A percentile compares a stretch with the other conserved stretches of the same genome.
These are phyloP conservation scores for Parasteatoda lunata DNA, from an alignment of 2,888 invertebrate species.

Conservation along the genomic window DNA sequence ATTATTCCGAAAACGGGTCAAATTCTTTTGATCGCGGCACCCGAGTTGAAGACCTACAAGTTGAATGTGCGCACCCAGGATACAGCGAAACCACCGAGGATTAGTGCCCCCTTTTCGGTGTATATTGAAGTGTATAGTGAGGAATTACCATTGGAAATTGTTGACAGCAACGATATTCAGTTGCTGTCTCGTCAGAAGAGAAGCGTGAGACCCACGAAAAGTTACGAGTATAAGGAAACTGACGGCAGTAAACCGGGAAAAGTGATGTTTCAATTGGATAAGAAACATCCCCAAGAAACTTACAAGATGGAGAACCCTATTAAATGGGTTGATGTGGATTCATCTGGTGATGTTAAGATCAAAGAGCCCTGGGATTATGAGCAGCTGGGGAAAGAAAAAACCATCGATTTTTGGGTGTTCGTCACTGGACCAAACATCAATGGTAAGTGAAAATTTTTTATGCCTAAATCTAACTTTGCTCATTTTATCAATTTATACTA, in stretches of 20 bases:
- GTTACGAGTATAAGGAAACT: slow-evolving; percentile 92
- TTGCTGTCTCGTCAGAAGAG: slow-evolving; percentile 61
- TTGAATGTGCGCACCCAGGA: slow-evolving; percentile 89
- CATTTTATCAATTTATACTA: no score
- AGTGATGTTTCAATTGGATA: slow-evolving; percentile 90
- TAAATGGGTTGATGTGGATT: slow-evolving; percentile 92
- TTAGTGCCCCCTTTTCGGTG: slow-evolving; percentile 60
- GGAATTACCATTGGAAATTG: slow-evolving; percentile 72
- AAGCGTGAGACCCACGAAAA: slow-evolving; percentile 88
- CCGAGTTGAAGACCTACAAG: slow-evolving; percentile 78
- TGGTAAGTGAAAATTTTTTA: slow-evolving; percentile 78
- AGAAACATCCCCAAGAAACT: slow-evolving; percentile 91
- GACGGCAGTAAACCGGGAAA: slow-evolving; percentile 92
- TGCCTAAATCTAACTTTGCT: not conserved
- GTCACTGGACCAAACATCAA: slow-evolving; percentile 92
- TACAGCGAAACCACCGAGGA: slow-evolving; percentile 77
- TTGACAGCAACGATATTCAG: slow-evolving; percentile 71
- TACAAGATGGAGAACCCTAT: slow-evolving; percentile 95
- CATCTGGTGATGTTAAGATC: slow-evolving; percentile 92
- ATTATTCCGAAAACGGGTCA: slow-evolving; percentile 95
- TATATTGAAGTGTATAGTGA: slow-evolving; percentile 67
- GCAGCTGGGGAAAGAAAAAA: slow-evolving; percentile 93
- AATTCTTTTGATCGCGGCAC: slow-evolving; percentile 82
- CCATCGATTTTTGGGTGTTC: slow-evolving; percentile 96
- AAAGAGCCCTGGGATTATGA: slow-evolving; percentile 98